Base-by-base conservation (phyloP, 2,113 vertebrate species). In the Garra rufa region DNA sequence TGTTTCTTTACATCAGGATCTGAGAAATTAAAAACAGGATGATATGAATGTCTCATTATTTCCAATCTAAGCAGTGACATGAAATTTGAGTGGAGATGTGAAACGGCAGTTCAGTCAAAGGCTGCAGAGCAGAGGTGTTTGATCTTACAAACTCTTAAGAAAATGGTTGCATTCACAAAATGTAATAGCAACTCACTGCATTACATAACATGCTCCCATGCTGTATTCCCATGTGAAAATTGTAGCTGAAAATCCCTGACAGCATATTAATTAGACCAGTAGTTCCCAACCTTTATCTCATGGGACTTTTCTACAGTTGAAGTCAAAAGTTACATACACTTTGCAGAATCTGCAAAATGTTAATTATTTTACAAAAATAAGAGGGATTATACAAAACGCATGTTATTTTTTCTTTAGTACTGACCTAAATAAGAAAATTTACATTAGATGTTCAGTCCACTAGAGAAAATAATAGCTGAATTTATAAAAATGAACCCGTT, bases 1-100 rank as follows among this genome's bases (percentile, higher is more conserved):
- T 96, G 94, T 82, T 90, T 93, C 88, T 88, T 96, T 84, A 98
- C 94, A 1, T 93, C 96, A 50, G 93, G 87, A 83, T 98, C 97
- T 98, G 89, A 8, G 19, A 87, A 17, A 88, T 59, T 41, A 1
- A 43, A 15, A 50, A 52, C 71, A 61, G 74, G 44, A 24, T 11
- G n/a, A 71, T 76, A 79, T 13, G 3, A 19, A 78, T 15, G n/a
- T 57, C 70, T 28, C 26, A 9, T 50, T 17, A 34, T 19, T 76
- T 28, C 34, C 17, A 48, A 30, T 48, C 14, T 28, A 75, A 75
- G 44, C 44, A 75, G 7, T 52, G 46, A 52, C 9, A 21, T 55
- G 4, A 77, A 55, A 28, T 38, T 48, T 73, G n/a, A 43, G n/a
- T 26, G 41, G 2, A 46, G 50, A 55, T 24, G 50, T 41, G 24